Conservation (phyloP, 2,888 invertebrate genomes). For the Fabriciana adippe region DNA sequence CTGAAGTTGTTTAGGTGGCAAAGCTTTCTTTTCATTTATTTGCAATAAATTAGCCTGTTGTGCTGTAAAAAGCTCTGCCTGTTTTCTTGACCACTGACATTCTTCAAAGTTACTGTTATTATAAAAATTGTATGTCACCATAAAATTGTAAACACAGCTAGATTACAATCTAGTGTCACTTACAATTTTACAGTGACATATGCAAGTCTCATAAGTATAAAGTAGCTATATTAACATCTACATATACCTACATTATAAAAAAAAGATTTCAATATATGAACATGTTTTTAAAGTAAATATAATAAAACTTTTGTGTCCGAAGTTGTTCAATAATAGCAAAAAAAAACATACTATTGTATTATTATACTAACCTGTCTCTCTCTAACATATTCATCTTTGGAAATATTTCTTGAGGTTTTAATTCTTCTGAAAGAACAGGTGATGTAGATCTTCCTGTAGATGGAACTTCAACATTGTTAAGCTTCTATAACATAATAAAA, state of each 20-base stretch:
- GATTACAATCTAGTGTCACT: too few species aligned
- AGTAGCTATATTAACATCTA: constrained; percentile 7
- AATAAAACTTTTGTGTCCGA: neutral
- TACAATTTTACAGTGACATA: too few species aligned
- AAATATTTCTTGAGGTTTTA: constrained; percentile 64
- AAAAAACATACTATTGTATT: neutral
- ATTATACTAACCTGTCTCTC: constrained; percentile 66
- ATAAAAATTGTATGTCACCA: constrained; percentile 2
- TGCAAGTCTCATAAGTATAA: too few species aligned
- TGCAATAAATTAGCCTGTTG: constrained; percentile 92
- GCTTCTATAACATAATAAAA: constrained; percentile 60
- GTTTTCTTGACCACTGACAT: constrained; percentile 91
- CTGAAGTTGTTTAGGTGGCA: constrained; percentile 89
- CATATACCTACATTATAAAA: neutral
- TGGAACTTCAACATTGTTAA: constrained; percentile 70
- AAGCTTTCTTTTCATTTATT: constrained; percentile 90
- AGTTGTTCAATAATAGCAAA: neutral
- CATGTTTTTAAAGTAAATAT: neutral
- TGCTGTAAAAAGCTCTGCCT: constrained; percentile 94
- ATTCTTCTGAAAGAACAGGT: constrained; percentile 60
- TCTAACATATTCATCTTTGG: constrained; percentile 71
- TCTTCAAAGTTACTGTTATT: constrained; percentile 75
- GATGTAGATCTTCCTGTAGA: constrained; percentile 46
- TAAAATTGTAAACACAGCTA: too few species aligned
- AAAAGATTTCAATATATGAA: constrained; percentile 3